Evolutionary conservation across 2,797 vertebrate species (phyloP).

Genomic region (Serranus cabrilla): DNA sequence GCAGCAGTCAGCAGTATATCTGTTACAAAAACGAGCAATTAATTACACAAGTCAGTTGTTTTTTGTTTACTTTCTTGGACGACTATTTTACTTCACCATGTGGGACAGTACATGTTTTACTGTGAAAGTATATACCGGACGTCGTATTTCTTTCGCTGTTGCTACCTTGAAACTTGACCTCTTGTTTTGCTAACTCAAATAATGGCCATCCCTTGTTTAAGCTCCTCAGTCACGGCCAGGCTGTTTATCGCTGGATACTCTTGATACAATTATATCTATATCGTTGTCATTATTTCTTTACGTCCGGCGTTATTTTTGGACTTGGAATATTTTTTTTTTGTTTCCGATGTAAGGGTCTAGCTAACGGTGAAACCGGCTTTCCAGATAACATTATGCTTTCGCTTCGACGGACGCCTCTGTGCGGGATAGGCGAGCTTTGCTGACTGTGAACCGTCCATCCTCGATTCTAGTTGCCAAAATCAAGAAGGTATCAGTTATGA

Average conservation of each 20-base stretch:
- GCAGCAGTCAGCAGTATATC: too few species aligned
- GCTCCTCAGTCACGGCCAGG: accelerated
- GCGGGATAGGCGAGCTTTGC: constrained; percentile 5
- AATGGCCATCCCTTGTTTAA: accelerated
- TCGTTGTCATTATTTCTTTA: accelerated
- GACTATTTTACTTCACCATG: not conserved
- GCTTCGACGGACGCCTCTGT: not conserved
- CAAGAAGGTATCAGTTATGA: not conserved
- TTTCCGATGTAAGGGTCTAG: too few species aligned
- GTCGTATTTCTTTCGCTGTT: accelerated
- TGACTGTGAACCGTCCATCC: not conserved
- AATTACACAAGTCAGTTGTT: too few species aligned
- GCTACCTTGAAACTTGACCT: accelerated
- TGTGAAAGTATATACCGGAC: constrained; percentile 48
- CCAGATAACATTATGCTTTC: not conserved
- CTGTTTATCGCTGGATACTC: accelerated
- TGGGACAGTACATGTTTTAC: constrained; percentile 2
- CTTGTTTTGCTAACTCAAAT: not conserved
- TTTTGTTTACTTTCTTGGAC: too few species aligned
- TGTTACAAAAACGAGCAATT: too few species aligned
- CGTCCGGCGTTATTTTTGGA: accelerated
- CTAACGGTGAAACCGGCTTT: not conserved
- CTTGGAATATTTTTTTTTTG: not conserved
- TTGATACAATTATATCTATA: accelerated
- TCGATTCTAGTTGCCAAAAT: not conserved